Percentiles rank a stretch among this genome's conserved stretches.
phyloP scores from a whole-genome alignment of 64 coral and sea anemone species.

The Trachythela sp. region DNA sequence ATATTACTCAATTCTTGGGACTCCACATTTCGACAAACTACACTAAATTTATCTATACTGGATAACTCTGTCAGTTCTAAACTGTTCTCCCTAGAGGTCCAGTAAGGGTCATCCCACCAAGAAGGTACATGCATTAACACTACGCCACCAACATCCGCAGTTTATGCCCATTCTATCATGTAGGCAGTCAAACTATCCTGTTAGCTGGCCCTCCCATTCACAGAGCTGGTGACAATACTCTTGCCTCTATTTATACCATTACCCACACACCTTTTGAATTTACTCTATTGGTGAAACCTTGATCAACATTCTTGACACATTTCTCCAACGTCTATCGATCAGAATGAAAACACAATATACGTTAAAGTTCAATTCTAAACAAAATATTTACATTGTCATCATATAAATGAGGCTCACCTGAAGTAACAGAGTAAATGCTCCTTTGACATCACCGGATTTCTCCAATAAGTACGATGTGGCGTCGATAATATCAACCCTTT shows the following conservation, averaged over 20 bases:
- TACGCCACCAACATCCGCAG: too few species aligned
- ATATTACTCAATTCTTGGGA: too few species aligned
- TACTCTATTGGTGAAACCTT: neutral
- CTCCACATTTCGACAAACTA: too few species aligned
- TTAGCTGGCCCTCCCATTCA: too few species aligned
- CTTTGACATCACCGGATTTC: slow-evolving; percentile 85
- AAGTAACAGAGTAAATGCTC: slow-evolving; percentile 83
- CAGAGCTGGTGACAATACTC: neutral
- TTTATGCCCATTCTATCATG: too few species aligned
- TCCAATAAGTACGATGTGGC: slow-evolving; percentile 86
- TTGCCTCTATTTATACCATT: neutral
- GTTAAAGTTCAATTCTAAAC: neutral
- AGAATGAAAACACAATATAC: neutral
- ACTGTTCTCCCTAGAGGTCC: too few species aligned
- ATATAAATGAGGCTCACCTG: slow-evolving; percentile 54
- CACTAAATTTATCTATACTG: too few species aligned
- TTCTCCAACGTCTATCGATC: neutral
- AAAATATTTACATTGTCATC: neutral
- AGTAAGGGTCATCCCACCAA: too few species aligned
- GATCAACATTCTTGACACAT: slow-evolving; percentile 13
- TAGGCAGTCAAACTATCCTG: too few species aligned
- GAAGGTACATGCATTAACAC: too few species aligned
- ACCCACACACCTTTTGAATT: slow-evolving; percentile 2
- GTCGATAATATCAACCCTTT: slow-evolving; percentile 60
- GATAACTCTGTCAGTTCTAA: too few species aligned